Evolutionary conservation across 2,888 invertebrate species (phyloP), one percentile per base, ranked within the genome.

Genomic region (Meganola albula): DNA sequence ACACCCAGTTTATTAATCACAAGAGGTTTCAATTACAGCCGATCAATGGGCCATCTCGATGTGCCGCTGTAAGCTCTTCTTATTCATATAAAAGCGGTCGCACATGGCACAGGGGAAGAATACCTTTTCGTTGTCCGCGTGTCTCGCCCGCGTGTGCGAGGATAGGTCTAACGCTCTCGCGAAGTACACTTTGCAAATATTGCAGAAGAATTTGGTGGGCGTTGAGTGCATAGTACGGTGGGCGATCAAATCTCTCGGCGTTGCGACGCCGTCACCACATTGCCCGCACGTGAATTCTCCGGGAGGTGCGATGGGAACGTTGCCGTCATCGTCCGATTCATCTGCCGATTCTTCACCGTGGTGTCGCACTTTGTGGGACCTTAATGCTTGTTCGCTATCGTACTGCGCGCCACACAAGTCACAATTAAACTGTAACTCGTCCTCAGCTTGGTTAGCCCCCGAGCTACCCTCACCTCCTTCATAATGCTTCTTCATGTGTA

Each of bases 401-500:
- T 89, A 91, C 23, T 80, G 76, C 20, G 88, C 87, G 1, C 88
- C 88, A 50, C 92, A 92, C 3, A 90, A 68, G 11, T 88, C 88
- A 49, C 92, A 92, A 5, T 83, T 70, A 37, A 80, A 79, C 4
- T 48, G 57, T 1, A 77, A 85, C 10, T 77, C 83, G 2, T 79
- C 83, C 12, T 53, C 46, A 16, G 63, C 71, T 4, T 54, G 66
- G 1, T 53, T 42, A 4, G 63, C 57, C 2, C 67, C 49, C 1
- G 78, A 71, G 43, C 73, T 68, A 1, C 75, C 72, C 35, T 79
- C 71, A 2, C 77, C 80, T 10, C 83, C 62, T 13, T 79, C 82
- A 57, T 89, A 88, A 48, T 90, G 89, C 45, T 88, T 82, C 53
- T 88, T 88, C 67, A 90, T 88, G 54, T 92, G 91, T 25, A 89